Evolutionary conservation across 64 coral and sea anemone species (phyloP).

Genomic region (Stylophora pistillata): DNA sequence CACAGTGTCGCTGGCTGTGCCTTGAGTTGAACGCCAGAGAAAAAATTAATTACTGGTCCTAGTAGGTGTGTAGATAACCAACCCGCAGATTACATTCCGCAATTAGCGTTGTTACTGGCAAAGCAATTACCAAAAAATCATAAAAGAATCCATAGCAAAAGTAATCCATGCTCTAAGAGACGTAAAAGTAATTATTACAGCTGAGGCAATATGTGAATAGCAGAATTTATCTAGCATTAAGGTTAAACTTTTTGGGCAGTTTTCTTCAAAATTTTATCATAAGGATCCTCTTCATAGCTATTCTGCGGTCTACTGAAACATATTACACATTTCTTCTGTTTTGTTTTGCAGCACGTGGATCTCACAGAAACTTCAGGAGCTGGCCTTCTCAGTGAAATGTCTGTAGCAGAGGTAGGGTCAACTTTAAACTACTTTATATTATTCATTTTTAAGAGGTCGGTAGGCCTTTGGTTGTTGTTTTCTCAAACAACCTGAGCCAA

Average conservation of each 20-base stretch:
- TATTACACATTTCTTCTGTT: background rate
- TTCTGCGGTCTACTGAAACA: background rate
- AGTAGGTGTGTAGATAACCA: too few relatives aligned
- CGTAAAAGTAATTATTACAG: too few relatives aligned
- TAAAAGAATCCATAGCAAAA: too few relatives aligned
- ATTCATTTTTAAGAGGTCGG: background rate
- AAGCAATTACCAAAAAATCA: too few relatives aligned
- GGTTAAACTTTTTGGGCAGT: too few relatives aligned
- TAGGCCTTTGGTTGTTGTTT: background rate
- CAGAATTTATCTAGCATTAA: background rate
- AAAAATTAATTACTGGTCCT: too few relatives aligned
- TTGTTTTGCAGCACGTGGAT: constrained; percentile 79
- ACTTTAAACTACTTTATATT: background rate
- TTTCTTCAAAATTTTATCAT: background rate
- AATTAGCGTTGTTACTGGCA: too few relatives aligned
- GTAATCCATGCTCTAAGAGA: too few relatives aligned
- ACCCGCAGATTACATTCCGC: too few relatives aligned
- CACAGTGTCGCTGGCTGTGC: too few relatives aligned
- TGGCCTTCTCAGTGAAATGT: constrained; percentile 94
- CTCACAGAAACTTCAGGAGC: constrained; percentile 95
- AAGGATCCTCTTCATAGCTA: background rate
- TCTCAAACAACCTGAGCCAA: background rate
- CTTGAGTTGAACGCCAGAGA: too few relatives aligned
- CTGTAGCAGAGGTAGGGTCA: constrained; percentile 82
- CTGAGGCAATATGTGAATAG: background rate